Evolutionary conservation across 2,888 invertebrate species (phyloP).

Genomic region (Sesamia inferens): DNA sequence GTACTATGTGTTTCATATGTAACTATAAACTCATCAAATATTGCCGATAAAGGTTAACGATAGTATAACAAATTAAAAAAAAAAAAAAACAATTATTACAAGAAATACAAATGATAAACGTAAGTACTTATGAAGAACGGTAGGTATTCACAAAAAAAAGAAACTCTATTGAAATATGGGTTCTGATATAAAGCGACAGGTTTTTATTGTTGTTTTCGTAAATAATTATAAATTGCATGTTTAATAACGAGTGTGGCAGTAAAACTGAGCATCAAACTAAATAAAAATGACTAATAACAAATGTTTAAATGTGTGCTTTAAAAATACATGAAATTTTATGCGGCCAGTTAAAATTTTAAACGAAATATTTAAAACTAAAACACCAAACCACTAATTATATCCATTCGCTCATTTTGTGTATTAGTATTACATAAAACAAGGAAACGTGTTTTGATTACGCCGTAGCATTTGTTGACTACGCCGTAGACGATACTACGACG

Average conservation of each 20-base stretch:
- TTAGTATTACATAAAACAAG: neutral
- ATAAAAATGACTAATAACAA: neutral
- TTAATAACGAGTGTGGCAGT: neutral
- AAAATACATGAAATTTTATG: neutral
- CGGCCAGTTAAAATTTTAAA: neutral
- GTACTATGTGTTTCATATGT: neutral
- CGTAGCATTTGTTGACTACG: slow-evolving; percentile 38
- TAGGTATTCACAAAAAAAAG: neutral
- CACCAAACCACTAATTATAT: neutral
- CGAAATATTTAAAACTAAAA: neutral
- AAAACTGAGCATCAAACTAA: neutral
- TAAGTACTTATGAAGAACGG: neutral
- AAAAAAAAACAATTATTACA: neutral
- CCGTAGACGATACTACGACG: slow-evolving; percentile 24
- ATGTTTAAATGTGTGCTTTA: neutral
- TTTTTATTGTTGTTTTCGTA: neutral
- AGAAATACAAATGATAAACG: neutral
- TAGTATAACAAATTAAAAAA: neutral
- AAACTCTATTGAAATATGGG: neutral
- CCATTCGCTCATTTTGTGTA: neutral
- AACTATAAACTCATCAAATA: neutral
- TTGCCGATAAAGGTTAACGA: neutral
- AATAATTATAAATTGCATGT: neutral
- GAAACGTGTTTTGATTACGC: slow-evolving; percentile 4
- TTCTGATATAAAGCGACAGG: neutral